A percentile compares a stretch with the other conserved stretches of the same genome.
Conservation (phyloP, 2,888 invertebrate species). For the Hypercompe scribonia region DNA sequence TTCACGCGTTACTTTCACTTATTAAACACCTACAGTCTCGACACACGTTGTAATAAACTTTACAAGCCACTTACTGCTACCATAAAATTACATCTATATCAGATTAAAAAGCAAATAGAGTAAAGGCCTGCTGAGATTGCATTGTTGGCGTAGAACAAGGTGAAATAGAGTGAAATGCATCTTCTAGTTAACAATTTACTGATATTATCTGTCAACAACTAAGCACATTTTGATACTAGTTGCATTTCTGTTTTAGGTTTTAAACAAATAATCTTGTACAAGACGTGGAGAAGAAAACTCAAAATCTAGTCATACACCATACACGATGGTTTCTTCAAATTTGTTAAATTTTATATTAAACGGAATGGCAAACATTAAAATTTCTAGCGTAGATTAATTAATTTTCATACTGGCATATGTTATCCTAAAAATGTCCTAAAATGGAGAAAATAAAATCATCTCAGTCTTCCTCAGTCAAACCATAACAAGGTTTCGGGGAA, state of each 20-base stretch:
- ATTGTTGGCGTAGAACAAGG: background rate
- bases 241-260: too few species aligned
- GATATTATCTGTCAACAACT: background rate
- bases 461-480: too few species aligned
- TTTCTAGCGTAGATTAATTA: too few species aligned
- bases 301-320: too few species aligned
- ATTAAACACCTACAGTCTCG: constrained; percentile 40
- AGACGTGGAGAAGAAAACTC: too few species aligned
- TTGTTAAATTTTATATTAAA: too few species aligned
- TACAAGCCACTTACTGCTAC: constrained; percentile 14
- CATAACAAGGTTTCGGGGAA: too few species aligned
- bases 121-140: background rate
- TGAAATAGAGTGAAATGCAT: background rate
- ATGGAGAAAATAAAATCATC: too few species aligned
- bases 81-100: constrained; percentile 20
- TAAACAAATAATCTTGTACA: too few species aligned
- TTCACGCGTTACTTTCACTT: constrained; percentile 37
- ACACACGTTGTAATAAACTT: constrained; percentile 13
- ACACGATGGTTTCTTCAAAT: too few species aligned
- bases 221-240: background rate
- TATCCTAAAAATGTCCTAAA: too few species aligned
- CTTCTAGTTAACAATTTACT: background rate
- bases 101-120: constrained; percentile 16
- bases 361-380: too few species aligned
- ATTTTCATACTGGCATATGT: background rate